Evolutionary conservation across 2,888 invertebrate species (phyloP).

Genomic region (Lissocephala sabroskyi): DNA sequence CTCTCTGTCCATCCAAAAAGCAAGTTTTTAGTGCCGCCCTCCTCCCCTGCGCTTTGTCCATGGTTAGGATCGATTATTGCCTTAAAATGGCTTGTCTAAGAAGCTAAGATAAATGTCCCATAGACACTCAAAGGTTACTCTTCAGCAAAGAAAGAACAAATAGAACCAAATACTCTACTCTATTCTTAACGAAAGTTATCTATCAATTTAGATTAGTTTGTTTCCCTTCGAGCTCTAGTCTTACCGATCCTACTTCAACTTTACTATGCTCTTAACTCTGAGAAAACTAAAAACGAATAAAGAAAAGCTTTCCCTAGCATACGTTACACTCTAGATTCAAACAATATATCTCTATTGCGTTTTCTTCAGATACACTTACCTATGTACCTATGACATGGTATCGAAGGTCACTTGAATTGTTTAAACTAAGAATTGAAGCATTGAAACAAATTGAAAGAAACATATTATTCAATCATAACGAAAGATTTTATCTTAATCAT

Average conservation of each 20-base stretch:
- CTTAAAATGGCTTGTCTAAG: conserved; percentile 48
- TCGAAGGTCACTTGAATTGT: conserved; percentile 52
- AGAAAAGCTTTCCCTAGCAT: conserved; percentile 32
- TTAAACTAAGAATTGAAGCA: conserved; percentile 33
- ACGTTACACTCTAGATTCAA: conserved; percentile 52
- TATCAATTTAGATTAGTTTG: conserved; percentile 35
- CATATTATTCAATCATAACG: conserved; percentile 55
- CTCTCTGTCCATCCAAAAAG: conserved; percentile 19
- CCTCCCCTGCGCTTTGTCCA: conserved; percentile 35
- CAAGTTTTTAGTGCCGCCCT: conserved; percentile 55
- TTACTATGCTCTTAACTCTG: conserved; percentile 41
- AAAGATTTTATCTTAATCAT: conserved; percentile 55
- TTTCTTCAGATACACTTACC: conserved; percentile 45
- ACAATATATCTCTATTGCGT: conserved; percentile 49
- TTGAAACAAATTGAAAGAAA: conserved; percentile 8
- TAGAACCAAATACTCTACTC: conserved; percentile 7
- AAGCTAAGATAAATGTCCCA: conserved; percentile 28
- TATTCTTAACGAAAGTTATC: too few relatives aligned
- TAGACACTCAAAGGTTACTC: conserved; percentile 6
- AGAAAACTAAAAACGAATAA: conserved; percentile 4
- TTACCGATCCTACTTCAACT: neutral
- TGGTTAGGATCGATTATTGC: conserved; percentile 44
- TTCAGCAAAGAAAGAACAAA: conserved; percentile 1
- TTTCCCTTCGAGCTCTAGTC: conserved; percentile 16
- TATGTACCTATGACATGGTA: too few relatives aligned